Percentiles rank a stretch among this genome's conserved stretches.
phyloP scores from a whole-genome alignment of 2,888 invertebrate genomes.

The Strigamia transsilvanica region DNA sequence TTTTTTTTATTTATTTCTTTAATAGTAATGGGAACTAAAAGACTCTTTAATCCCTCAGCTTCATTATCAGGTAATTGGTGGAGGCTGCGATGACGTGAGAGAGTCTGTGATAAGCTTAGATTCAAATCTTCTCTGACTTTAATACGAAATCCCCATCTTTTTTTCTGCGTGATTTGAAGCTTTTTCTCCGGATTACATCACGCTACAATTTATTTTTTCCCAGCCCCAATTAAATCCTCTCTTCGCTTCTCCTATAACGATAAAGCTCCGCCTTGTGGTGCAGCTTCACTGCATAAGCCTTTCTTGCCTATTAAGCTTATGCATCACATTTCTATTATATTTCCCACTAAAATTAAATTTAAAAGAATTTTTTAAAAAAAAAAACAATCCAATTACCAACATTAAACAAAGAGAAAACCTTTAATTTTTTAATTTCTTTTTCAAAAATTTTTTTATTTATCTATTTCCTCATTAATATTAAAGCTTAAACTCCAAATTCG shows the following conservation, averaged over 20 bases:
- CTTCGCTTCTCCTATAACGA: background rate
- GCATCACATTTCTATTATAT: too few species aligned
- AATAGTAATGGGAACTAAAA: background rate
- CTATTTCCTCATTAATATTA: too few species aligned
- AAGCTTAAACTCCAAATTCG: too few species aligned
- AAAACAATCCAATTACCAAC: too few species aligned
- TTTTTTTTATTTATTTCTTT: background rate
- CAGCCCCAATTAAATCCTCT: conserved; percentile 35
- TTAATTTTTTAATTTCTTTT: too few species aligned
- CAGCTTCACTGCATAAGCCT: background rate
- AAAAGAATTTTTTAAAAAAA: too few species aligned
- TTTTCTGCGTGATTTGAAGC: conserved; percentile 7
- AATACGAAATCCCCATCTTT: conserved; percentile 6
- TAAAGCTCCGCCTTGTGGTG: background rate
- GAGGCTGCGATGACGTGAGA: conserved; percentile 28
- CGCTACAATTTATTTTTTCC: conserved; percentile 24
- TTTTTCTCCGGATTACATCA: conserved; percentile 9
- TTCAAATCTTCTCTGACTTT: conserved; percentile 28
- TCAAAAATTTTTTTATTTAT: too few species aligned
- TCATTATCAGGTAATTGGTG: conserved; percentile 36
- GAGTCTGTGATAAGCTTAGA: conserved; percentile 27
- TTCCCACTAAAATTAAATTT: too few species aligned
- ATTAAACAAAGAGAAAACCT: too few species aligned
- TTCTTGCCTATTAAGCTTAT: background rate
- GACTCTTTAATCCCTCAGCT: conserved; percentile 2